Base-by-base conservation (phyloP, 2,113 vertebrate genomes). In the Phrynosoma platyrhinos region DNA sequence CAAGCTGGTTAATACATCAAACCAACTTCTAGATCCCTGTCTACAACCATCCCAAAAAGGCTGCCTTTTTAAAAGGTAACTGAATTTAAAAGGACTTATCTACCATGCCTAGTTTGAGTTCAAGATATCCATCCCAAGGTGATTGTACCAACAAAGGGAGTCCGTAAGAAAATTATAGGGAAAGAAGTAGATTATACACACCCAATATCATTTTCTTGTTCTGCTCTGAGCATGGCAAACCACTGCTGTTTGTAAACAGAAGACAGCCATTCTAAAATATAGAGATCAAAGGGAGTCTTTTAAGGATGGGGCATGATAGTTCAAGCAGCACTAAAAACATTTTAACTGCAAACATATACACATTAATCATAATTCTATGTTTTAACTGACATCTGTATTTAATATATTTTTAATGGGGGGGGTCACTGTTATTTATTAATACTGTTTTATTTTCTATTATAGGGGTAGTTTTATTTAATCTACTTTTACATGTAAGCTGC, bases 161-260 rank as follows among this genome's bases (percentile, higher is more conserved):
- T 75, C 77, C 71, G 55, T 58, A 27, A 32, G 3, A 66, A 90
- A 88, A 79, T 87, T 0, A n/a, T 84, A 93, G 55, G 84, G 88
- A 90, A 91, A 42, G 90, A 58, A 13, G 20, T 62, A 16, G 47
- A 53, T 77, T 40, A 93, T 90, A 97, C 98, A 97, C 93, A 99
- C 99, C 98, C 98, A 25, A 96, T 97, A 92, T 99, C 98, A 89
- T 97, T 98, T 94, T 99, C 99, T 91, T 99, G 99, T 93, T 99
- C 99, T 91, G 98, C 98, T 84, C 98, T 97, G 40, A 99, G 98
- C 99, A 99, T 98, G 47, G 98, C 97, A 93, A 99, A 98, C 99
- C 99, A 99, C 96, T 99, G 98, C 93, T 98, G 98, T 93, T 99
- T 99, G 96, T 99, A 99, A 89, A 99, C 96, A 1, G 96, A 96